Conservation (phyloP, 2,797 vertebrate species). For the Oceanodroma leucorhoa region DNA sequence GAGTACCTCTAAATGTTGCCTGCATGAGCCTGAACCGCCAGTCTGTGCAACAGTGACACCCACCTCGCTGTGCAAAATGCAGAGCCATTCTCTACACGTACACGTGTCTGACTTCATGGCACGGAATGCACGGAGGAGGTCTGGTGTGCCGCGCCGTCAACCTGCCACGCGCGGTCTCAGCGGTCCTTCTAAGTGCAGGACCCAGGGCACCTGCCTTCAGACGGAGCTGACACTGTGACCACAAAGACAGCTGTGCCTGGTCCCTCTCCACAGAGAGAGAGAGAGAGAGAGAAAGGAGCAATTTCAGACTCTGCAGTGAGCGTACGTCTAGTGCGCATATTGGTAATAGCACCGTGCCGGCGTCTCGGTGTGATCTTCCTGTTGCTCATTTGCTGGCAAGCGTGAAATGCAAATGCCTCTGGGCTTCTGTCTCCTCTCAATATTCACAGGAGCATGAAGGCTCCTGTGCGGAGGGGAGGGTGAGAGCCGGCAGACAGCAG, state of each 20-base stretch:
- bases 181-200: background rate
- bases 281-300: background rate
- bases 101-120: background rate
- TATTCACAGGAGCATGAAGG: conserved; percentile 64
- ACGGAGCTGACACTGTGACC: fast-evolving
- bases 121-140: fast-evolving
- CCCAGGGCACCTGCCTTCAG: background rate
- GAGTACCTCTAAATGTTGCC: fast-evolving
- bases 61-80: background rate
- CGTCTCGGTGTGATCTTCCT: conserved; percentile 57
- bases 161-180: fast-evolving
- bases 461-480: conserved; percentile 18
- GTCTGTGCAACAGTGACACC: background rate
- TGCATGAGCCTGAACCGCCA: background rate
- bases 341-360: conserved; percentile 38
- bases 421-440: conserved; percentile 66
- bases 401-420: conserved; percentile 66
- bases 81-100: background rate
- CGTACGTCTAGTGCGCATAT: background rate
- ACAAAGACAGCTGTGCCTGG: background rate
- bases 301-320: background rate
- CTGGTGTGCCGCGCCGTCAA: fast-evolving
- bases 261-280: background rate
- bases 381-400: conserved; percentile 69
- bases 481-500: conserved; percentile 2